phyloP scores from a whole-genome alignment of 2,113 vertebrate species.

The Scomber colias region DNA sequence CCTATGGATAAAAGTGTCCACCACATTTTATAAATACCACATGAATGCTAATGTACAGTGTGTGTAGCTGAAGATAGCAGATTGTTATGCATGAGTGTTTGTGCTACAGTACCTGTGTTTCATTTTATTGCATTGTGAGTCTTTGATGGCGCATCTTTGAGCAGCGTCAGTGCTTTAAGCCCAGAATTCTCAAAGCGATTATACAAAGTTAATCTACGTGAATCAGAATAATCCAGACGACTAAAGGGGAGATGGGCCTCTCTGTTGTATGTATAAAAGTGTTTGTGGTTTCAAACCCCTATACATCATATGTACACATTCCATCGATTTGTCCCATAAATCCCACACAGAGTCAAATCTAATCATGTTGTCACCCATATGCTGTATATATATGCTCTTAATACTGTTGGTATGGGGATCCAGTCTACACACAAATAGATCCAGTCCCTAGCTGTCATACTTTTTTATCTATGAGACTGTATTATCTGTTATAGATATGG shows the following conservation, averaged over 20 bases:
- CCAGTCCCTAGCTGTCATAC: slow-evolving; percentile 27
- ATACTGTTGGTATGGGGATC: slow-evolving; percentile 50
- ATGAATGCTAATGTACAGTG: background rate
- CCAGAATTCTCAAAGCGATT: slow-evolving; percentile 72
- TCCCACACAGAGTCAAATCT: slow-evolving; percentile 50
- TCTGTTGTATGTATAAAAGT: slow-evolving; percentile 15
- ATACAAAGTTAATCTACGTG: slow-evolving; percentile 75
- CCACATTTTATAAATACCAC: background rate
- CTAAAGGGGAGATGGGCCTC: slow-evolving; percentile 10
- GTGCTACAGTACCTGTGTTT: slow-evolving; percentile 32
- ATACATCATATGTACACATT: slow-evolving; percentile 41
- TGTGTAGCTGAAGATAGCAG: background rate
- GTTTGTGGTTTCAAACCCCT: slow-evolving; percentile 17
- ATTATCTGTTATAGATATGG: slow-evolving; percentile 40
- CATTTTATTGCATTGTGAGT: background rate
- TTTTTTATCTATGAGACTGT: slow-evolving; percentile 22
- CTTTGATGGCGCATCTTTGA: slow-evolving; percentile 19
- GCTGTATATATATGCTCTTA: slow-evolving; percentile 56
- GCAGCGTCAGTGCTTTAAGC: slow-evolving; percentile 51
- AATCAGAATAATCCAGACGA: slow-evolving; percentile 69
- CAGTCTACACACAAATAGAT: slow-evolving; percentile 27
- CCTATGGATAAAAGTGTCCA: background rate
- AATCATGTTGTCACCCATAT: slow-evolving; percentile 60
- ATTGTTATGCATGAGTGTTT: background rate
- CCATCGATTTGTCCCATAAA: slow-evolving; percentile 53